Percentiles rank a stretch among this genome's conserved stretches.
These are phyloP conservation scores for Aurelia sp. DNA, from an alignment of 30 jellyfish, hydroid and myxozoan genomes.

Conservation along the genomic window DNA sequence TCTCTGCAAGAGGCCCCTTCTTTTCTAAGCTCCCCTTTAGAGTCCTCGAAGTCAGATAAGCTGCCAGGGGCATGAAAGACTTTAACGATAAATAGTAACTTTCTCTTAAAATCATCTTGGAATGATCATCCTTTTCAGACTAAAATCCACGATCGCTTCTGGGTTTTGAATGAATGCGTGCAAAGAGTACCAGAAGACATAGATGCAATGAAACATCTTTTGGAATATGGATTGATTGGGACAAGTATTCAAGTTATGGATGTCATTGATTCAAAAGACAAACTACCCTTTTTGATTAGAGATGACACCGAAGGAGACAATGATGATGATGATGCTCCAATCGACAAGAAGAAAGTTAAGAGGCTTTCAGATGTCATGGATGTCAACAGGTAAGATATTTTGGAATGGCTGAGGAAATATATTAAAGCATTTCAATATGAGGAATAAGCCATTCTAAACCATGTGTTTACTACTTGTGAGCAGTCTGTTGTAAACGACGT, in stretches of 20 bases:
- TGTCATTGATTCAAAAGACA: constrained; percentile 48
- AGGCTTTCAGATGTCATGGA: neutral
- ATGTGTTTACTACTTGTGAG: neutral
- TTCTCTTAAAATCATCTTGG: too few species aligned
- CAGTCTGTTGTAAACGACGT: too few species aligned
- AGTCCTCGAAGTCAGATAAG: too few species aligned
- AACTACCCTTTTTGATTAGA: constrained; percentile 51
- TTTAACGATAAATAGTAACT: too few species aligned
- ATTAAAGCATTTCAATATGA: too few species aligned
- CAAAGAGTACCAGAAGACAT: constrained; percentile 94
- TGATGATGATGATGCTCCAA: constrained; percentile 29
- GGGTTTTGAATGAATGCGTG: constrained; percentile 97
- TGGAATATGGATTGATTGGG: constrained; percentile 95
- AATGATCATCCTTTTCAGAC: constrained; percentile 39
- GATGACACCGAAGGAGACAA: constrained; percentile 8
- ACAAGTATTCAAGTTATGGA: constrained; percentile 67
- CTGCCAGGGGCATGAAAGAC: too few species aligned
- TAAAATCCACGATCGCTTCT: constrained; percentile 86
- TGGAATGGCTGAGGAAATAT: too few species aligned
- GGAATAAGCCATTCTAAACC: neutral
- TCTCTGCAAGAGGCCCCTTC: too few species aligned
- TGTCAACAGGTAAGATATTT: neutral
- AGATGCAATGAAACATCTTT: constrained; percentile 86
- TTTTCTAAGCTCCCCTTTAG: too few species aligned
- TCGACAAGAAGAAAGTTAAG: neutral